Percentiles rank a stretch among this genome's conserved stretches.
These are phyloP conservation scores for Opisthocomus hoazin DNA, from an alignment of 2,113 vertebrate genomes.

Conservation along the genomic window DNA sequence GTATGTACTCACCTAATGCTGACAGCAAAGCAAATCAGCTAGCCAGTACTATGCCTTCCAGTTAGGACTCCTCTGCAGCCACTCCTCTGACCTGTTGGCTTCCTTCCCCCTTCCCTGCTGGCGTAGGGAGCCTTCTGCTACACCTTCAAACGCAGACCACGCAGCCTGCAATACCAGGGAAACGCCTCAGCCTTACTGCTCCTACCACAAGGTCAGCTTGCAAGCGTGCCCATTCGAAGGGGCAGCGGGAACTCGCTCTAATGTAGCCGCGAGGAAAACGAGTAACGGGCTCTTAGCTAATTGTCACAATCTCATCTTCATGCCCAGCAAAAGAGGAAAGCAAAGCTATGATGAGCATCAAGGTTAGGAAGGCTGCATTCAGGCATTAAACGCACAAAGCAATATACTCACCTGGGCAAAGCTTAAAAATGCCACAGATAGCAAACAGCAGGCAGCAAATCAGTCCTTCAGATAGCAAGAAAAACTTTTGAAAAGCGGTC, in stretches of 20 bases:
- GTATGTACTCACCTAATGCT: background rate
- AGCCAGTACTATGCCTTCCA: background rate
- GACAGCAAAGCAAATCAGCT: background rate
- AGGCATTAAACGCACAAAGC: background rate
- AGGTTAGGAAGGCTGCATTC: background rate
- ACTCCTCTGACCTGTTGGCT: background rate
- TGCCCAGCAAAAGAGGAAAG: background rate
- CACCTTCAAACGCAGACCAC: background rate
- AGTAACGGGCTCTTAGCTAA: background rate
- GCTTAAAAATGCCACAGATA: background rate
- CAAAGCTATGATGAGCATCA: background rate
- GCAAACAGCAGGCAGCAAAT: background rate
- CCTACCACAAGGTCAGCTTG: background rate
- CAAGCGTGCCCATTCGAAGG: background rate
- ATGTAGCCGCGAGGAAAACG: background rate
- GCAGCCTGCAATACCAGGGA: background rate
- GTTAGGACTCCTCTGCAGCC: background rate
- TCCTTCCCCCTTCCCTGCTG: background rate
- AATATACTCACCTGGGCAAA: background rate
- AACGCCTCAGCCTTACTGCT: background rate
- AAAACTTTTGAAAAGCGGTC: conserved; percentile 8
- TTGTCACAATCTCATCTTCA: background rate
- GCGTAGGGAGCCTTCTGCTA: background rate
- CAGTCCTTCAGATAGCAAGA: background rate
- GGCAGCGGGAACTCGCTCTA: background rate